Percentiles rank a stretch among this genome's conserved stretches.
These are phyloP conservation scores for Ectropis grisescens DNA, from an alignment of 1,140 invertebrate species.

Conservation along the genomic window DNA sequence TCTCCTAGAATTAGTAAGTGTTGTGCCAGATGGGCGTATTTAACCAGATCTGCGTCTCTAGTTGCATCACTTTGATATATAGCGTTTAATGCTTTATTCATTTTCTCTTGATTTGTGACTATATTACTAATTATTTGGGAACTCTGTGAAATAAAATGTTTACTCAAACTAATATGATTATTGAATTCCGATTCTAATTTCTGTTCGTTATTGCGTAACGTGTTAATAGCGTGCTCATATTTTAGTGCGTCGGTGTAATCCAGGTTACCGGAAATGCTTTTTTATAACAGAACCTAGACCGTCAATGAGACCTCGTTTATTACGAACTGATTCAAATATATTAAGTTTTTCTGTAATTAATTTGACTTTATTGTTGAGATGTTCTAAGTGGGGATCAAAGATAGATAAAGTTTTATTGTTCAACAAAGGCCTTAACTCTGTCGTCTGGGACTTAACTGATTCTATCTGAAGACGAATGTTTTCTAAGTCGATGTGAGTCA, in stretches of 20 bases:
- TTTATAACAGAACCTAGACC: constrained; percentile 15
- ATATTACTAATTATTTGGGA: constrained; percentile 8
- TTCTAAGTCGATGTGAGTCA: constrained; percentile 5
- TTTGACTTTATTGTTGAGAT: constrained; percentile 9
- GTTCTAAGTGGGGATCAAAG: constrained; percentile 11
- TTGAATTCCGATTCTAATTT: constrained; percentile 11
- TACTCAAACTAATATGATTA: constrained; percentile 13
- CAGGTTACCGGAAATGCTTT: constrained; percentile 16
- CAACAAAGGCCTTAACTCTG: constrained; percentile 1
- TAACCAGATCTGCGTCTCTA: constrained; percentile 11
- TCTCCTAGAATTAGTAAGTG: constrained; percentile 19
- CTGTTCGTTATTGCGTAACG: constrained; percentile 9
- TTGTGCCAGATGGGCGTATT: constrained; percentile 25
- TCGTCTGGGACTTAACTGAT: constrained; percentile 8
- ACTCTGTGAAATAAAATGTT: constrained; percentile 10
- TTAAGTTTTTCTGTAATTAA: constrained; percentile 7
- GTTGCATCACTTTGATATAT: constrained; percentile 4
- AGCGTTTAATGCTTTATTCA: constrained; percentile 1
- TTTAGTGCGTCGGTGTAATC: constrained; percentile 12
- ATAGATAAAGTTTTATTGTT: constrained; percentile 7
- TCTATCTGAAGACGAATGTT: constrained; percentile 1
- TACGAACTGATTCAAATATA: constrained; percentile 9
- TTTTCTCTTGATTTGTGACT: constrained; percentile 11
- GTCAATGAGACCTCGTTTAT: constrained; percentile 19
- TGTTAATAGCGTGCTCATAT: constrained; percentile 13